These are phyloP conservation scores for Abrostola triplasia DNA, from an alignment of 2,888 invertebrate genomes.

Conservation along the genomic window DNA sequence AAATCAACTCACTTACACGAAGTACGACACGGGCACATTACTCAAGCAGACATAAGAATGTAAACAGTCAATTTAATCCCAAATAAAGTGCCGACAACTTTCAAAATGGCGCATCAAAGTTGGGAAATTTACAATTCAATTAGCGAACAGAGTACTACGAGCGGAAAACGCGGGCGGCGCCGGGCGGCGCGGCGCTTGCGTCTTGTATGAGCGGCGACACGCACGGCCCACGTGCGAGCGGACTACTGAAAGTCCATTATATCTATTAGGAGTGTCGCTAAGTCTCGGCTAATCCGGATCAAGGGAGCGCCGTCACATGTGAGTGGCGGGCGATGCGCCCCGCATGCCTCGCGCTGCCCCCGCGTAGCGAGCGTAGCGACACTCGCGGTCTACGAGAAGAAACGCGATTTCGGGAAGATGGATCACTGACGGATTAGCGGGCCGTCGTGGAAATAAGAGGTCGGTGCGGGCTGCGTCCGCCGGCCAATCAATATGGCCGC, in stretches of 20 bases:
- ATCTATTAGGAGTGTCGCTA: constrained; percentile 23
- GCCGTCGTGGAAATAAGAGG: constrained; percentile 44
- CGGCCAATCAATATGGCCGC: constrained; percentile 46
- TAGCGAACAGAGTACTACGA: constrained; percentile 22
- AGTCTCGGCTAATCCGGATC: constrained; percentile 17
- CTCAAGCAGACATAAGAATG: constrained; percentile 33
- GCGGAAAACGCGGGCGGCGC: too few species aligned
- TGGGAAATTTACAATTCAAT: constrained; percentile 57
- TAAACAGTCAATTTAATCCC: constrained; percentile 32
- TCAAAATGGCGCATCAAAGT: constrained; percentile 36
- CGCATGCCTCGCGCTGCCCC: neutral
- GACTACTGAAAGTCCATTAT: constrained; percentile 17
- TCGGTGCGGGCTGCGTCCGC: constrained; percentile 40
- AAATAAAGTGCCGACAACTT: constrained; percentile 30
- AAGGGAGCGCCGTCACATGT: constrained; percentile 5
- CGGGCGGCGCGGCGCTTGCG: constrained; percentile 12
- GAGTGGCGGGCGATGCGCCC: neutral
- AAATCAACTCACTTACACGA: constrained; percentile 47
- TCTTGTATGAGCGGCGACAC: constrained; percentile 21
- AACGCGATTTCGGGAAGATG: constrained; percentile 26
- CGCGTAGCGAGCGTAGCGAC: neutral
- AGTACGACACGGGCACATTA: constrained; percentile 37
- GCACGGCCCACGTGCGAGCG: constrained; percentile 6
- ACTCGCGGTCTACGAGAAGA: constrained; percentile 2
- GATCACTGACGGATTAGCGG: constrained; percentile 45